phyloP scores from a whole-genome alignment of 2,113 vertebrate genomes.

The Pseudolaguvia tuberculata region DNA sequence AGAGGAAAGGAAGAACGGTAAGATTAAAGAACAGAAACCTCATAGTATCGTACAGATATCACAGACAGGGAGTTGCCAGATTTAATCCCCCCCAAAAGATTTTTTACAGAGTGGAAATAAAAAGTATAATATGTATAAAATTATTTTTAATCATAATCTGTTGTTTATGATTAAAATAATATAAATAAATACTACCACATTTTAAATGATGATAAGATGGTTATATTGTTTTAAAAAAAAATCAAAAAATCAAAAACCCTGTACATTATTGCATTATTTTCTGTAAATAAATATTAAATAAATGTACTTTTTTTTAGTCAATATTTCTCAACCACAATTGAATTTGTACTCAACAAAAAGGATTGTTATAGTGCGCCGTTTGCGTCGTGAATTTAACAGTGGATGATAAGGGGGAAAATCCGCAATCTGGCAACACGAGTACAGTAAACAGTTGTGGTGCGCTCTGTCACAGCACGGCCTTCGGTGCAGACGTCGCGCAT shows the following conservation, averaged over 20 bases:
- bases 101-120: background rate
- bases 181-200: too few relatives aligned
- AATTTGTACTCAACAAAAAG: background rate
- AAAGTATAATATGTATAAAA: background rate
- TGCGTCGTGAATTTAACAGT: background rate
- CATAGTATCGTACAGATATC: background rate
- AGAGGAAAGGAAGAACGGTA: background rate
- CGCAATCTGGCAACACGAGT: slow-evolving; percentile 34
- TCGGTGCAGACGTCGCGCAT: slow-evolving; percentile 53
- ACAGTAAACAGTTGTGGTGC: slow-evolving; percentile 48
- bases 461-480: slow-evolving; percentile 52
- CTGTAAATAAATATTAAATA: background rate
- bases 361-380: background rate
- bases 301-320: too few relatives aligned
- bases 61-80: slow-evolving; percentile 15
- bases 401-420: background rate
- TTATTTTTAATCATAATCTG: background rate
- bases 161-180: background rate
- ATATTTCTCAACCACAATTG: background rate
- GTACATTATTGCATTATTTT: too few relatives aligned
- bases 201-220: background rate
- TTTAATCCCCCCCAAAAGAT: background rate
- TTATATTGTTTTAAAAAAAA: too few relatives aligned
- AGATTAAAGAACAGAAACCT: background rate
- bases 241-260: too few relatives aligned